phyloP scores from a whole-genome alignment of 2,113 vertebrate genomes.

The Vimba vimba region DNA sequence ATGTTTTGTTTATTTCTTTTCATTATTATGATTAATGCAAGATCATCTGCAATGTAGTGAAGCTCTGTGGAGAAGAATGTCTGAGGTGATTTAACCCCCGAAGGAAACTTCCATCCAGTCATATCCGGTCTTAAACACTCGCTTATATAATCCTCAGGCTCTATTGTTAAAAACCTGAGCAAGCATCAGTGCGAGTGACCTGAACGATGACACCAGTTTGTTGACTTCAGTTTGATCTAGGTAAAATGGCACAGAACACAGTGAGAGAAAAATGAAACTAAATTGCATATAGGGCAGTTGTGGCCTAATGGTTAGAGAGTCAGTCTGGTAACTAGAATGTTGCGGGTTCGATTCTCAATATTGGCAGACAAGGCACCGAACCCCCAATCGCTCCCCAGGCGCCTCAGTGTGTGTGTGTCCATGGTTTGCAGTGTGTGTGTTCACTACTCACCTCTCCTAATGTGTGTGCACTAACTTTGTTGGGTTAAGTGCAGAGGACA shows the following conservation, averaged over 20 bases:
- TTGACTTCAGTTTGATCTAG: background rate
- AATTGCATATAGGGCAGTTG: too few relatives aligned
- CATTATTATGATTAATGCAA: background rate
- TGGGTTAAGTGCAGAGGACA: too few relatives aligned
- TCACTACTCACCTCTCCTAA: too few relatives aligned
- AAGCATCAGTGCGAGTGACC: background rate
- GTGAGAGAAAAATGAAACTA: too few relatives aligned
- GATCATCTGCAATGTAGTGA: background rate
- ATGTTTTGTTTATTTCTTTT: background rate
- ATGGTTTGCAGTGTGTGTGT: too few relatives aligned
- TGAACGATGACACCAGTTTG: background rate
- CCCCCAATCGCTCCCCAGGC: too few relatives aligned
- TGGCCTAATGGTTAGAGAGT: too few relatives aligned
- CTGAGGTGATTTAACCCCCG: background rate
- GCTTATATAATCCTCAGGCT: background rate
- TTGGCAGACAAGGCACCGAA: too few relatives aligned
- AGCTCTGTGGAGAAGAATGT: background rate
- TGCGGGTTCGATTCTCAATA: too few relatives aligned
- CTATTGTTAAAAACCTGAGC: slow-evolving; percentile 3
- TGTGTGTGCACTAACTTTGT: too few relatives aligned
- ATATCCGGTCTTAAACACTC: background rate
- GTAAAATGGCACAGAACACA: background rate
- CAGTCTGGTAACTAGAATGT: too few relatives aligned
- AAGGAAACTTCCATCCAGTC: background rate
- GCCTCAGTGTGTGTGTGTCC: too few relatives aligned